Evolutionary conservation across 2,113 vertebrate genomes (phyloP).

Genomic region (Lonchura striata): DNA sequence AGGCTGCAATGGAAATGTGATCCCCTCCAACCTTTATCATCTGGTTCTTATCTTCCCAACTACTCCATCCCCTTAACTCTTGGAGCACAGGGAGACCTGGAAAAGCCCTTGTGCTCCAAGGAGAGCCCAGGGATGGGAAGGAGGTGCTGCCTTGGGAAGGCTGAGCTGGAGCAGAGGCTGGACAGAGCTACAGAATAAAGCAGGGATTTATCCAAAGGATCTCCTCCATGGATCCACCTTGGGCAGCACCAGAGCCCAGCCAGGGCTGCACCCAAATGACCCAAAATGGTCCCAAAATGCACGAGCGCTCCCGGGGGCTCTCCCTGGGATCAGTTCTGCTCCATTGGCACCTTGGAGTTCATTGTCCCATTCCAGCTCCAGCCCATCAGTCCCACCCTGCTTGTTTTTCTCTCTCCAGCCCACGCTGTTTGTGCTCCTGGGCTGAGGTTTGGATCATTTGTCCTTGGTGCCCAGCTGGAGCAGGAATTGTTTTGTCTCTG

Average conservation of each 20-base stretch:
- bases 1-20: not conserved
- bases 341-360: not conserved
- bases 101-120: not conserved
- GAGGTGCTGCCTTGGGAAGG: not conserved
- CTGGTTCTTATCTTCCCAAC: constrained; percentile 31
- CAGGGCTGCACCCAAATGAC: no score
- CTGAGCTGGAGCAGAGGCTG: not conserved
- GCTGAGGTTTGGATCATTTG: no score
- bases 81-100: not conserved
- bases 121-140: not conserved
- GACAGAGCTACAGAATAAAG: not conserved
- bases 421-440: no score
- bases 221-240: not conserved
- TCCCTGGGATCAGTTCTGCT: no score
- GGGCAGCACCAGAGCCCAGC: no score
- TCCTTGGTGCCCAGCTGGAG: no score
- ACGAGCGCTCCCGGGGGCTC: no score
- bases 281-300: no score
- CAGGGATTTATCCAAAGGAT: not conserved
- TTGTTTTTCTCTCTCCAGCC: no score
- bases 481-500: no score
- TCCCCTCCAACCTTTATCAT: not conserved
- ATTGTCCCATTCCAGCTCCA: no score
- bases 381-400: no score
- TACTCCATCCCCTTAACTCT: not conserved